phyloP scores from a whole-genome alignment of 1,140 invertebrate genomes.

The Sitodiplosis mosellana region DNA sequence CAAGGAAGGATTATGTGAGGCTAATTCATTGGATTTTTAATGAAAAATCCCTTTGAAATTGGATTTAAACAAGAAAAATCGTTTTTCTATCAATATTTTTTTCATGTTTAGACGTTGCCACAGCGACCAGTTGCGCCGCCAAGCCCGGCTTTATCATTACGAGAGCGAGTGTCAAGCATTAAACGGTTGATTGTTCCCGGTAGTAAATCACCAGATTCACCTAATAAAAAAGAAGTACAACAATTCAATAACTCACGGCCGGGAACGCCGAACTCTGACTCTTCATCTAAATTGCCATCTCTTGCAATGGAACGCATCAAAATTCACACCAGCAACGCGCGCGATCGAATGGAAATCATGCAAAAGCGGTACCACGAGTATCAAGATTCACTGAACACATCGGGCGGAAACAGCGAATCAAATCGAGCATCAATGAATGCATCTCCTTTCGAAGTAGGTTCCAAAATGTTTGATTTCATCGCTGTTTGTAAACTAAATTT shows the following conservation, averaged over 20 bases:
- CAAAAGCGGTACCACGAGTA: conserved; percentile 46
- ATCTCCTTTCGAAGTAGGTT: not conserved
- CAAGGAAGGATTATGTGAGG: conserved; percentile 31
- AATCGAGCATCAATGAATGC: conserved; percentile 7
- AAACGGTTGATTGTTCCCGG: conserved; percentile 8
- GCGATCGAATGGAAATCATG: conserved; percentile 25
- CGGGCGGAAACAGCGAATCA: conserved; percentile 16
- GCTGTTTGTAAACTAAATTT: not conserved
- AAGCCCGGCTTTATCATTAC: conserved; percentile 2
- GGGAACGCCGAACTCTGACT: conserved; percentile 15
- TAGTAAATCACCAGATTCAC: conserved; percentile 22
- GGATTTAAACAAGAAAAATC: not conserved
- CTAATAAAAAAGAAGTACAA: conserved; percentile 5
- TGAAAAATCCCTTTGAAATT: too few species aligned
- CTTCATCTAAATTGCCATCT: conserved; percentile 20
- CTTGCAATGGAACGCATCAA: conserved; percentile 24
- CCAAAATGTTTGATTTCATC: not conserved
- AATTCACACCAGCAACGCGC: conserved; percentile 20
- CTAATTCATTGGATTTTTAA: too few species aligned
- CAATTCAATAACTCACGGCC: conserved; percentile 16
- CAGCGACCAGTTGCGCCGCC: not conserved
- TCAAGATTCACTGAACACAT: conserved; percentile 35
- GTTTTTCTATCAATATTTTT: not conserved
- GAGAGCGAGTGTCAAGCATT: not conserved
- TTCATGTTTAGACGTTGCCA: not conserved